Percentiles rank a stretch among this genome's conserved stretches.
Conservation (phyloP, 2,113 vertebrate genomes). For the Glaucomys volans region DNA sequence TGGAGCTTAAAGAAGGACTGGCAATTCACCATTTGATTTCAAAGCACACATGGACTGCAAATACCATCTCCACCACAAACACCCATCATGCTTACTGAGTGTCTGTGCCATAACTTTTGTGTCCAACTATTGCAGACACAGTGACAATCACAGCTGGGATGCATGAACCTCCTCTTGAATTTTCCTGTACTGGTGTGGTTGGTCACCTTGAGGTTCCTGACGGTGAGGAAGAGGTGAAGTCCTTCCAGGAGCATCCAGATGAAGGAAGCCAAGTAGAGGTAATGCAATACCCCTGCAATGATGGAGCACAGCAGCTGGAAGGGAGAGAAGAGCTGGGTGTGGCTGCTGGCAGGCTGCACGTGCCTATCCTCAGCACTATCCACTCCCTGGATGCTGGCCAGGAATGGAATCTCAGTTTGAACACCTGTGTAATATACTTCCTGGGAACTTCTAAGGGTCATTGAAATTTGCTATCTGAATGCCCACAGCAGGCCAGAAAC, state of each 20-base stretch:
- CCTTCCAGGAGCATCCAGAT: constrained; percentile 85
- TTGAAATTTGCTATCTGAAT: neutral
- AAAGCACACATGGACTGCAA: neutral
- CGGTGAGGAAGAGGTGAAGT: constrained; percentile 79
- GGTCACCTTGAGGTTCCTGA: constrained; percentile 83
- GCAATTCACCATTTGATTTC: neutral
- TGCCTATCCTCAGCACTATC: neutral
- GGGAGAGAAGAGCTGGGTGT: neutral
- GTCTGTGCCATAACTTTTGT: constrained; percentile 77
- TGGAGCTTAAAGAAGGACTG: neutral
- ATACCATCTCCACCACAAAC: neutral
- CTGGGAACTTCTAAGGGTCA: neutral
- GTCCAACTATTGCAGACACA: constrained; percentile 68
- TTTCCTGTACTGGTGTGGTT: constrained; percentile 74
- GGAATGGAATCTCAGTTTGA: neutral
- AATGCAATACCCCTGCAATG: constrained; percentile 77
- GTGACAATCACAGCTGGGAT: constrained; percentile 76
- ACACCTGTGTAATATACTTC: neutral
- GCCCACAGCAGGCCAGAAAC: neutral
- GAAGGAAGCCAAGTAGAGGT: constrained; percentile 84
- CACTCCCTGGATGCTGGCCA: neutral
- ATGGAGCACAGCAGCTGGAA: constrained; percentile 75
- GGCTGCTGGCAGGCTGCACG: accelerated
- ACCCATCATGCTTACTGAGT: constrained; percentile 79
- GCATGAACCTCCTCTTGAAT: constrained; percentile 68